Evolutionary conservation across 2,888 invertebrate species (phyloP).

Genomic region (Biston stratarius): DNA sequence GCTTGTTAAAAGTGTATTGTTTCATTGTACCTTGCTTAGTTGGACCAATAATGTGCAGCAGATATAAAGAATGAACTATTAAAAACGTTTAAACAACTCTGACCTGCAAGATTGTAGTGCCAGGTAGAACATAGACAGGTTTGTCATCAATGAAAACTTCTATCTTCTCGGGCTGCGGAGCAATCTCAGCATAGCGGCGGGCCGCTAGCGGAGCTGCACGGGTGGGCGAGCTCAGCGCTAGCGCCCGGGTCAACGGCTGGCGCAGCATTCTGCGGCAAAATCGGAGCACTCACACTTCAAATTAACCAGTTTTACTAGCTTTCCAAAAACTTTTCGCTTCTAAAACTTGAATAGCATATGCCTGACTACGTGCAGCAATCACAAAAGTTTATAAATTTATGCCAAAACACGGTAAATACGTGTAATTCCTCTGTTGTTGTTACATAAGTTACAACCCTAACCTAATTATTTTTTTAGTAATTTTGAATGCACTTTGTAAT

Average conservation of each 20-base stretch:
- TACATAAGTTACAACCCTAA: slow-evolving; percentile 83
- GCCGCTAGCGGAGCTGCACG: slow-evolving; percentile 75
- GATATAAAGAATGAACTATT: no score
- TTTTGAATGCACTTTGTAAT: background rate
- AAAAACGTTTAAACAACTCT: background rate
- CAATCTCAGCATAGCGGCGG: slow-evolving; percentile 81
- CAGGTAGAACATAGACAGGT: slow-evolving; percentile 96
- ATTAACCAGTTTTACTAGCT: slow-evolving; percentile 44
- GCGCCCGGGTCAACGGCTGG: slow-evolving; percentile 90
- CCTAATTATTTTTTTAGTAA: slow-evolving; percentile 61
- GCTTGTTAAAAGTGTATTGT: no score
- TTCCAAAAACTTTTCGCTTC: slow-evolving; percentile 9
- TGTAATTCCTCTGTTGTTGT: slow-evolving; percentile 73
- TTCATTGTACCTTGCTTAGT: no score
- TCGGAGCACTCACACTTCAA: slow-evolving; percentile 37
- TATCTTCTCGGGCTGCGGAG: slow-evolving; percentile 90
- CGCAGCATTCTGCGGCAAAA: slow-evolving; percentile 89
- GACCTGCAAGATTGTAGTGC: slow-evolving; percentile 98
- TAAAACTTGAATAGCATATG: slow-evolving; percentile 16
- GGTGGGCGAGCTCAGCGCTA: slow-evolving; percentile 79
- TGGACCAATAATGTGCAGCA: no score
- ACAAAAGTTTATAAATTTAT: slow-evolving; percentile 26
- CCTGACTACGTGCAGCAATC: slow-evolving; percentile 10
- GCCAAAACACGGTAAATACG: slow-evolving; percentile 47
- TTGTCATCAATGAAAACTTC: slow-evolving; percentile 99